Evolutionary conservation across 2,113 vertebrate species (phyloP).

Genomic region (Muntiacus reevesi): DNA sequence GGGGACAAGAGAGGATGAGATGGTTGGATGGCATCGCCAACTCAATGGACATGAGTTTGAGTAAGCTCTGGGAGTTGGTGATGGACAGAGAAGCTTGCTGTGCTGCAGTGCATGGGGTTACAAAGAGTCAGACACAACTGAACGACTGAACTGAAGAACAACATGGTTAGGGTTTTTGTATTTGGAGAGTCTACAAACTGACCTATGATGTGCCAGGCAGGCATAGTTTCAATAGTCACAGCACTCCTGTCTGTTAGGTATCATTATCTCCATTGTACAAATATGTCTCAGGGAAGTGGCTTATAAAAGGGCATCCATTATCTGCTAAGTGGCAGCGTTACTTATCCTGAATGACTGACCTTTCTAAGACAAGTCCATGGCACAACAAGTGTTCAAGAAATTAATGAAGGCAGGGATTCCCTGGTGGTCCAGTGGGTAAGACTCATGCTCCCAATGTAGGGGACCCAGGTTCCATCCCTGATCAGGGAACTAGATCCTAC

Average conservation of each 20-base stretch:
- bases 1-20: neutral
- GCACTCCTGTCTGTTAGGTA: too few relatives aligned
- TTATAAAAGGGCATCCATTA: neutral
- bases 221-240: neutral
- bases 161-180: neutral
- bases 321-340: neutral
- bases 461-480: neutral
- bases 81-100: neutral
- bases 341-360: neutral
- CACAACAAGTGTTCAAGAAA: neutral
- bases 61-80: neutral
- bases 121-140: neutral
- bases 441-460: neutral
- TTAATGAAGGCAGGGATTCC: neutral
- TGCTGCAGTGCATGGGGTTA: neutral
- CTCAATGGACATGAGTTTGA: neutral
- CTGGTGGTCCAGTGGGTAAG: neutral
- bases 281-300: neutral
- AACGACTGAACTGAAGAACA: neutral
- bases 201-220: too few relatives aligned
- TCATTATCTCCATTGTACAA: too few relatives aligned
- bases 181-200: neutral
- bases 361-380: neutral
- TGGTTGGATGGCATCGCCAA: neutral
- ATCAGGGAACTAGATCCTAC: neutral